Base-by-base conservation (phyloP, 1,140 invertebrate genomes). In the Megalopta genalis region DNA sequence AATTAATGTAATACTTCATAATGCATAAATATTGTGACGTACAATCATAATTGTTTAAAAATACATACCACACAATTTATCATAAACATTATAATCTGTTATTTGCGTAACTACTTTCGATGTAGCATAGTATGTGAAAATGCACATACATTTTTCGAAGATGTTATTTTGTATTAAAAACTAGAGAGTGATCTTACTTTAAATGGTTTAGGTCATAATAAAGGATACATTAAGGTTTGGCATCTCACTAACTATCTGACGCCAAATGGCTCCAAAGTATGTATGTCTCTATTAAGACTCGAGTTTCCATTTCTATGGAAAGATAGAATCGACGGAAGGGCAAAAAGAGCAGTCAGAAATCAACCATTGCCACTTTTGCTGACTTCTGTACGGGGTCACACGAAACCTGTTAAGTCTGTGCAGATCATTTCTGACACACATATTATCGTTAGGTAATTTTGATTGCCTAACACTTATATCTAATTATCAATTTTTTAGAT, bases 221-320 rank as follows among this genome's bases (percentile, higher is more conserved):
- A 93, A 57, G 96, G 96, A 12, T 96, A 96, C 83, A 93, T 97
- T 25, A 96, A 96, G 91, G 93, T 95, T 8, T 97, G 96, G 95
- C 90, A 95, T 46, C 92, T 96, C 88, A 93, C 90, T 49, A 95
- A 96, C 88, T 96, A 94, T 82, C 90, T 90, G 60, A 54, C 90
- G 18, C 70, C 83, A 37, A 78, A 86, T 83, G 59, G 81, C 42
- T 63, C 75, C 8, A 70, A 85, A 72, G 90, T 95, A 54, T 93
- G 90, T 84, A 94, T 96, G 93, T 94, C 94, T 7, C 80, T 88
- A 25, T 92, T 96, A 32, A 93, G 95, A 46, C 80, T 95, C 76
- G 93, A 94, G 85, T 97, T 97, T 90, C 95, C 96, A 78, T 97
- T 96, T 90, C 88, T 96, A 89, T 94, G 94, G 93, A 94, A 93